Base-by-base conservation (phyloP, 2,113 vertebrate species). In the Vulpes vulpes region DNA sequence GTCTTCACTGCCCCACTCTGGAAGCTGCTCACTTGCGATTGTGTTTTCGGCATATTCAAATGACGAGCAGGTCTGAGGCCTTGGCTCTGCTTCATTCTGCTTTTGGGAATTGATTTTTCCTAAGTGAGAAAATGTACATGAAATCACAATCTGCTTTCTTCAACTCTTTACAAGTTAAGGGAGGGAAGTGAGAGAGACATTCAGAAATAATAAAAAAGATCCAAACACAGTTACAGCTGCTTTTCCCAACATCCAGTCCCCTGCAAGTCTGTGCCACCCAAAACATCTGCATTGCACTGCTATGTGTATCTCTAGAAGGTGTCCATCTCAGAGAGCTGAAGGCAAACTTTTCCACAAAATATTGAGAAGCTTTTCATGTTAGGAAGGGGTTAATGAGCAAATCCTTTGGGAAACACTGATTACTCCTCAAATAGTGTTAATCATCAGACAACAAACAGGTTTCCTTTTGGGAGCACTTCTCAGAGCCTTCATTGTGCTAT, bases 61-160 rank as follows among this genome's bases (percentile, higher is more conserved):
- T 49, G 98, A 98, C 25, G 97, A 97, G 94, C 98, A 98, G 91
- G 97, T 96, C 96, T 98, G 87, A 94, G 98, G 95, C 74, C 32
- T 97, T 30, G 82, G 83, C 92, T 98, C 98, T 55, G 93, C 97
- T 60, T 97, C 98, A n/a, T 92, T 98, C 96, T 97, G 98, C 94
- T 98, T 98, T 97, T 95, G 95, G 94, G 98, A 97, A 96, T 92
- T 97, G 97, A 97, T 95, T 97, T 98, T 98, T 98, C 99, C 99
- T 99, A 97, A 96, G 95, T 87, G 97, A 97, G 92, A 78, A 95
- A 95, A 98, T 74, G 73, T n/a, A 96, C 32, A 94, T 89, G 95
- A 97, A 98, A 97, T 59, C 90, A 90, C 53, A 95, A 64, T 94
- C 76, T 25, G 60, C 27, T 84, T 96, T 96, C 81, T 96, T 91